Conservation (phyloP, 2,888 invertebrate species). For the Rhamnusium bicolor region DNA sequence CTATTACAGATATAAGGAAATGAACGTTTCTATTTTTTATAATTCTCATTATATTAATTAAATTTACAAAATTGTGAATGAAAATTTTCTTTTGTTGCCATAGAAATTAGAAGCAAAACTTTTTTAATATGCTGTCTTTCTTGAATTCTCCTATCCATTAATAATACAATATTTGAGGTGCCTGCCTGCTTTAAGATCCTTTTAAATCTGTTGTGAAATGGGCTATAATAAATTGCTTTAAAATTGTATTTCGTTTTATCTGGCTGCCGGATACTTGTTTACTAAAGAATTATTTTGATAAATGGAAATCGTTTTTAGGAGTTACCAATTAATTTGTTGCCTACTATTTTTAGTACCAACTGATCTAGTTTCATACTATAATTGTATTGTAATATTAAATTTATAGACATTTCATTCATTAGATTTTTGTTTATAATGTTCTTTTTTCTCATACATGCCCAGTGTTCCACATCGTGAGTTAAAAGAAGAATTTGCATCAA, state of each 20-base stretch:
- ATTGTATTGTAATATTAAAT: background rate
- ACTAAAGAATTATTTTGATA: background rate
- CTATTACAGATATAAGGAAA: no score
- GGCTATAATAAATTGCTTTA: background rate
- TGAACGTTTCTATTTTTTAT: no score
- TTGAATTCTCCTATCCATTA: no score
- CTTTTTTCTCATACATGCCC: no score
- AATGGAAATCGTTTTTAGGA: background rate
- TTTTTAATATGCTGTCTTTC: background rate
- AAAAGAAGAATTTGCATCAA: no score
- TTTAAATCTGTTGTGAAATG: background rate
- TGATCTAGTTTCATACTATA: background rate
- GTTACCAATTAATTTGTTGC: background rate
- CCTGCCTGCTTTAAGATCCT: background rate
- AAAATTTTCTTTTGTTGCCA: no score
- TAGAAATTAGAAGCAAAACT: background rate
- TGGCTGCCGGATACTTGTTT: background rate
- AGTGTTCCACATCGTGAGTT: no score
- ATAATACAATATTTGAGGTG: background rate
- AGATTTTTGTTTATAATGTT: no score
- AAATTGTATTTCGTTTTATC: constrained; percentile 5
- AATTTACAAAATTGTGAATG: no score
- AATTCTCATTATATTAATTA: no score
- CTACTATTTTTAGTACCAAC: background rate
- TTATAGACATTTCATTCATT: no score